Percentiles rank a stretch among this genome's conserved stretches.
Evolutionary conservation across 2,888 invertebrate species (phyloP).

Genomic region (Cephus pulcher): DNA sequence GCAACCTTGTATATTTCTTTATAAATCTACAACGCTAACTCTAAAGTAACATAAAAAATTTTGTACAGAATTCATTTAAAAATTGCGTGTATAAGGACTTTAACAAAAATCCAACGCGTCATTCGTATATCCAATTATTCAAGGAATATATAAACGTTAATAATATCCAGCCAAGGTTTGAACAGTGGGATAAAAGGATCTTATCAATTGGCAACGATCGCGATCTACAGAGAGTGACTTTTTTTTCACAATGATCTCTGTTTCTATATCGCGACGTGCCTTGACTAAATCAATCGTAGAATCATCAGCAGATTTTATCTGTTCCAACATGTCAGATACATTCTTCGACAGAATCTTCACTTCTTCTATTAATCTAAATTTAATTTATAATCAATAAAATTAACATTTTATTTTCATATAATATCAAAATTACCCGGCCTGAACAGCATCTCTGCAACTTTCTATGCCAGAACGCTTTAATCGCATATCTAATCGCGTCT

Average conservation of each 20-base stretch:
- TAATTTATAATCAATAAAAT: background rate
- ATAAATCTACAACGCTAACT: background rate
- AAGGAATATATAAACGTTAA: background rate
- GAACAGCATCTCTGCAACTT: constrained; percentile 82
- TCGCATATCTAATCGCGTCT: constrained; percentile 84
- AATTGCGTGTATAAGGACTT: background rate
- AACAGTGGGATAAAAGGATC: constrained; percentile 63
- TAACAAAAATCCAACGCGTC: background rate
- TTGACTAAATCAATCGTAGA: constrained; percentile 49
- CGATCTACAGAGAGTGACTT: constrained; percentile 63
- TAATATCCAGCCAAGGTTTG: constrained; percentile 53
- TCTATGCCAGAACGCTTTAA: constrained; percentile 82
- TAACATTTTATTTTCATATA: background rate
- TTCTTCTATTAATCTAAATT: constrained; percentile 54
- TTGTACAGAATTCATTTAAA: background rate
- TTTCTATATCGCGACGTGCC: constrained; percentile 55
- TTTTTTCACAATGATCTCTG: constrained; percentile 63
- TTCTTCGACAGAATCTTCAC: constrained; percentile 51
- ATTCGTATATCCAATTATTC: background rate
- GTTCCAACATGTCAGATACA: constrained; percentile 48
- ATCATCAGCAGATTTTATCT: constrained; percentile 57
- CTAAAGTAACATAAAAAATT: background rate
- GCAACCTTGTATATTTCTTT: background rate
- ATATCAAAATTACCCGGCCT: constrained; percentile 70
- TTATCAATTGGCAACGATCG: constrained; percentile 56